Conservation (phyloP, 2,113 vertebrate genomes). For the Lycaon pictus region DNA sequence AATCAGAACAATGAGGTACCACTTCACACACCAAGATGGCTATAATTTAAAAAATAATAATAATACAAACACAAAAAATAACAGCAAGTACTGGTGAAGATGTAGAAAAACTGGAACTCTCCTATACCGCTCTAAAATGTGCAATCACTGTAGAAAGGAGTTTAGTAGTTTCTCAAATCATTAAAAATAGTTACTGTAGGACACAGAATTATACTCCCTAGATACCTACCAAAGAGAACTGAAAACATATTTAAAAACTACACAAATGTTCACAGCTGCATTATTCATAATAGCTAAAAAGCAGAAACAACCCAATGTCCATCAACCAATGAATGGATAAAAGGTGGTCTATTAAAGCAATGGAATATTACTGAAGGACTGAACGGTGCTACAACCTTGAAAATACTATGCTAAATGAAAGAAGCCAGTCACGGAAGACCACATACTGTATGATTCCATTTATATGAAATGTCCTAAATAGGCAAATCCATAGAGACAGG, state of each 20-base stretch:
- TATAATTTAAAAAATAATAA: background rate
- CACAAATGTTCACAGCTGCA: background rate
- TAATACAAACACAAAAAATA: background rate
- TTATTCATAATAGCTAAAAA: background rate
- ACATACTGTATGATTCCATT: background rate
- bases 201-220: slow-evolving; percentile 29
- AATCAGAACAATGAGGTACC: slow-evolving; percentile 16
- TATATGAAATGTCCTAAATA: background rate
- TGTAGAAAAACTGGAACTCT: background rate
- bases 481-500: background rate
- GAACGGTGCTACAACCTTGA: background rate
- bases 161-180: background rate
- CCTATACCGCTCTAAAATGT: background rate
- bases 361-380: background rate
- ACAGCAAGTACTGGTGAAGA: background rate
- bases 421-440: background rate
- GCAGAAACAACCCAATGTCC: background rate
- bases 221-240: background rate
- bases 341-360: background rate
- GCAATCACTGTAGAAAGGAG: background rate
- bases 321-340: background rate
- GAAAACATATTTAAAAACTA: slow-evolving; percentile 34
- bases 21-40: background rate
- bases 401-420: background rate
- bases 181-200: background rate